Base-by-base conservation (phyloP, 1,140 invertebrate genomes). In the Brevipalpus yothersi region DNA sequence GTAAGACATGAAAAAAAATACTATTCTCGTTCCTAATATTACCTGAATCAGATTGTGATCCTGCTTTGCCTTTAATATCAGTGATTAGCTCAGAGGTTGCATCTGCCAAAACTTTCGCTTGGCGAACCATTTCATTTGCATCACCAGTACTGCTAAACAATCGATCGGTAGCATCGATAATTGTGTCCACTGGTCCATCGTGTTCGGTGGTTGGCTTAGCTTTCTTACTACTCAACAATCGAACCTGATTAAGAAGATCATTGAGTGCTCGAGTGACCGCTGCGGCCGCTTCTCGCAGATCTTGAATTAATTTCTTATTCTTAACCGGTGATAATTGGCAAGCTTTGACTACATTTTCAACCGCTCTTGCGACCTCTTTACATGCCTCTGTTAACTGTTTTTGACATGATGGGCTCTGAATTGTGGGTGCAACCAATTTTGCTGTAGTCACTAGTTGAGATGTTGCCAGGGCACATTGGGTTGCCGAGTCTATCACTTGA, bases 381-480 rank as follows among this genome's bases (percentile, higher is more conserved):
- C 91, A 84, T 0, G 94, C 92, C 56, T 83, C 84, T 59, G 88
- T 83, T 55, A 98, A 69, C 70, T 97, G 92, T 63, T 90, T 84
- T 67, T 94, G 87, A 68, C 94, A 98, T 0, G 84, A 84, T 1
- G 87, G 82, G 66, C 84, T 91, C 56, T 86, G 80, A 7, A 97
- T 79, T 4, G 78, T 81, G 19, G 79, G 78, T 3, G 78, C 77
- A 19, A 80, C 77, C 58, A 80, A 83, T 75, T 96, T 96, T 12
- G 94, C 87, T 69, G 91, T 96, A 0, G 94, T 91, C 0, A 98
- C 92, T 1, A 98, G 75, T 69, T 98, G 94, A 41, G 90, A 95
- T 0, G 94, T 98, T 1, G 91, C 88, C 39, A 98, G 73, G 0
- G 94, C 94, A 72, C 91, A 94, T 71, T 96, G 83, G 0, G 91